phyloP scores from a whole-genome alignment of 2,888 invertebrate genomes.

The Palloptera scutellata region DNA sequence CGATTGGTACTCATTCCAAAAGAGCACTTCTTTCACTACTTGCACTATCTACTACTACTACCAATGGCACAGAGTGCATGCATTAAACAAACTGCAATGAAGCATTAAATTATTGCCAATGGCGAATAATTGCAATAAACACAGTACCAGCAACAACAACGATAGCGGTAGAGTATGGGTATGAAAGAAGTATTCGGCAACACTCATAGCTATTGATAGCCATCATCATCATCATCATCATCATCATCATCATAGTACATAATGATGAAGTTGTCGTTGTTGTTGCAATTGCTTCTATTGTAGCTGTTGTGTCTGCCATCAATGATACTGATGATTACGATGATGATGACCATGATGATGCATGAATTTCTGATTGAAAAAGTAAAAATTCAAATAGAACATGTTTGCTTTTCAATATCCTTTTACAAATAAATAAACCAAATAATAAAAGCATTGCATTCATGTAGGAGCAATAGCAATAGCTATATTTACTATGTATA shows the following conservation, averaged over 20 bases:
- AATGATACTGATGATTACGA: conserved; percentile 9
- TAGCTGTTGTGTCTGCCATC: conserved; percentile 1
- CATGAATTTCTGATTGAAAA: conserved; percentile 36
- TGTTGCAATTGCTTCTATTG: conserved; percentile 1
- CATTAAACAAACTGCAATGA: conserved; percentile 50
- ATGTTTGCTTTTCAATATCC: conserved; percentile 37
- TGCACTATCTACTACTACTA: too few relatives aligned
- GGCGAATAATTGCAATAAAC: conserved; percentile 25
- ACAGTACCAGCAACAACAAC: too few relatives aligned
- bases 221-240: too few relatives aligned
- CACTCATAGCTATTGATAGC: too few relatives aligned
- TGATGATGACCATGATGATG: conserved; percentile 19
- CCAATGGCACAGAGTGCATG: too few relatives aligned
- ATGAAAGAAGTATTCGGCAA: too few relatives aligned
- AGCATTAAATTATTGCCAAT: conserved; percentile 53
- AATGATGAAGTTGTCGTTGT: neutral
- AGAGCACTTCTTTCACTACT: too few relatives aligned
- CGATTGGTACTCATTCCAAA: too few relatives aligned
- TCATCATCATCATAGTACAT: neutral
- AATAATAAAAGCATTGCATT: conserved; percentile 1
- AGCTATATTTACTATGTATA: too few relatives aligned
- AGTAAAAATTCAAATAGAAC: conserved; percentile 37
- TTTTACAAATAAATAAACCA: conserved; percentile 25
- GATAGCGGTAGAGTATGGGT: too few relatives aligned
- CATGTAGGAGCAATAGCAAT: too few relatives aligned